These are phyloP conservation scores for Halesus radiatus DNA, from an alignment of 1,140 invertebrate species.

Conservation along the genomic window DNA sequence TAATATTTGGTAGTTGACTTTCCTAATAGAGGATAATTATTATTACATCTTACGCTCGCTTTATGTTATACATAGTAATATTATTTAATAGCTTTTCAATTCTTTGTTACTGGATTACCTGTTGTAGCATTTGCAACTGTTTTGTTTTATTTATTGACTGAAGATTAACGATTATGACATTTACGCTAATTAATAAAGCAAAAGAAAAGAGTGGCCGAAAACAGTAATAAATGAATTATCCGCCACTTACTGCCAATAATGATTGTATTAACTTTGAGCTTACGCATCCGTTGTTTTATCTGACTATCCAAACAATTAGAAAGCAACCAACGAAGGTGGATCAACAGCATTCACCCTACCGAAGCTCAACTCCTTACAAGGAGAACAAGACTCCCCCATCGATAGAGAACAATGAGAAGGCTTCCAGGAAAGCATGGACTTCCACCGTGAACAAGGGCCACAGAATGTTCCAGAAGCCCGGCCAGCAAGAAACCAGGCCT, in stretches of 20 bases:
- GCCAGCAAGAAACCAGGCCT: slow-evolving; percentile 63
- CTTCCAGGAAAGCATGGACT: slow-evolving; percentile 39
- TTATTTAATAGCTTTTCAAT: slow-evolving; percentile 22
- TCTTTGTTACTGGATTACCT: slow-evolving; percentile 5
- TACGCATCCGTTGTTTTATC: slow-evolving; percentile 16
- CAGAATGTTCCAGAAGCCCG: slow-evolving; percentile 59
- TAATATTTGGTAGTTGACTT: background rate
- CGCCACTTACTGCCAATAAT: slow-evolving; percentile 4
- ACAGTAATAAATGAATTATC: background rate
- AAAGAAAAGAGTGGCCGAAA: no score
- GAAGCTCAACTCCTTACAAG: slow-evolving; percentile 58
- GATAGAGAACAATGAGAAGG: slow-evolving; percentile 53
- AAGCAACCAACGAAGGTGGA: slow-evolving; percentile 51
- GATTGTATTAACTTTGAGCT: slow-evolving; percentile 1
- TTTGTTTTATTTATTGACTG: background rate
- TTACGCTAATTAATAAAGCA: background rate
- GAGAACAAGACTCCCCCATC: slow-evolving; percentile 59
- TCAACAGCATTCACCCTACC: slow-evolving; percentile 48
- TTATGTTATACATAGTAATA: background rate
- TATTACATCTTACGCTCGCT: background rate
- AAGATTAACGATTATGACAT: background rate
- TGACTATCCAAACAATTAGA: slow-evolving; percentile 33
- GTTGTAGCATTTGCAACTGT: slow-evolving; percentile 10
- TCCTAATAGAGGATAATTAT: slow-evolving; percentile 7
- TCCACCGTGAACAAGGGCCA: slow-evolving; percentile 42